Percentiles rank a stretch among this genome's conserved stretches.
phyloP scores from a whole-genome alignment of 2,113 vertebrate species.

The Pavo muticus region DNA sequence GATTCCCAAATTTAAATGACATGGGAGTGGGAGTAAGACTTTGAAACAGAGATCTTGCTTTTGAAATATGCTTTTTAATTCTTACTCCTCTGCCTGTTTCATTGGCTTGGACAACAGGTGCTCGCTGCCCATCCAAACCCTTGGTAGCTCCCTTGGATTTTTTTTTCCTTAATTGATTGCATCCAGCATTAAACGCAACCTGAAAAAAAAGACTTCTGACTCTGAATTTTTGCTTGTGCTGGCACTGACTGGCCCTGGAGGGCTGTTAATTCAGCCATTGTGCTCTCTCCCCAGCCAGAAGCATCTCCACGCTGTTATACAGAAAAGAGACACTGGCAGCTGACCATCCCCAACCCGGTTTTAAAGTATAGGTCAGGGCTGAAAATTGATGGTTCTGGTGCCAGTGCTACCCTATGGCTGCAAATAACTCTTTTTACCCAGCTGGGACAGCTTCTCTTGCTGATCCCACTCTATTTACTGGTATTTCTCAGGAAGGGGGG shows the following conservation, averaged over 20 bases:
- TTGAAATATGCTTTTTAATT: not conserved
- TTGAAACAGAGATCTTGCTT: not conserved
- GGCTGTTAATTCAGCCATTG: not conserved
- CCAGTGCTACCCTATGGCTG: not conserved
- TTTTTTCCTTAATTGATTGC: not conserved
- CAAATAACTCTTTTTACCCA: not conserved
- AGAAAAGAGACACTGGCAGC: not conserved
- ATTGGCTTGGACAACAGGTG: not conserved
- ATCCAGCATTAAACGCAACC: not conserved
- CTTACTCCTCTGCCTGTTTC: not conserved
- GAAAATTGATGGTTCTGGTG: not conserved
- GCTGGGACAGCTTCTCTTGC: not conserved
- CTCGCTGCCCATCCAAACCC: not conserved
- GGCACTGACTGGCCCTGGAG: not conserved
- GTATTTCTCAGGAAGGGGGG: not conserved
- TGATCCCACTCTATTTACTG: not conserved
- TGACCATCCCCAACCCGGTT: not conserved
- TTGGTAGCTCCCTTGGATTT: not conserved
- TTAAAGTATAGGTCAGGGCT: not conserved
- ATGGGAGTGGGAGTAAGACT: rapidly evolving
- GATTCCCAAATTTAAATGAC: not conserved
- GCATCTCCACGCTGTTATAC: not conserved
- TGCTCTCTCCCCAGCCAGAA: not conserved
- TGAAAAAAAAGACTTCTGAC: not conserved
- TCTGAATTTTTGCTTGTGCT: not conserved